Conservation (phyloP, 2,888 invertebrate genomes). For the Caenorhabditis afra region DNA sequence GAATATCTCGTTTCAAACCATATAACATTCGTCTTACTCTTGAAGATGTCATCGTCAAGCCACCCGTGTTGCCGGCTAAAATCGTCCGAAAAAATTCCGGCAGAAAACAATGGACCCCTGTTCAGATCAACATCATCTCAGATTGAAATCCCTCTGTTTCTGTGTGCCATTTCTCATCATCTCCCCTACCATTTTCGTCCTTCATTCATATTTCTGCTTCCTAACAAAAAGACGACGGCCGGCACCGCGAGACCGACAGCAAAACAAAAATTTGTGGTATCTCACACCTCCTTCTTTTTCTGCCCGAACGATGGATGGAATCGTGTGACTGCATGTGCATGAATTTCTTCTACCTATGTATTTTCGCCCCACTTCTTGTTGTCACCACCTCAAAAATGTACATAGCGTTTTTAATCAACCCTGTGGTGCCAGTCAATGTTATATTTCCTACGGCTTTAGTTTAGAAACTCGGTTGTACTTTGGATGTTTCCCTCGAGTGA, state of each 20-base stretch:
- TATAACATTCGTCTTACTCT: constrained; percentile 35
- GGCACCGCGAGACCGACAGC: too few relatives aligned
- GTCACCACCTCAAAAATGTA: constrained; percentile 7
- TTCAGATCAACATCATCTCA: constrained; percentile 17
- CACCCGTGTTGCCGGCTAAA: constrained; percentile 29
- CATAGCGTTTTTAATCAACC: constrained; percentile 6
- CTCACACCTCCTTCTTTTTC: too few relatives aligned
- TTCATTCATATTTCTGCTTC: neutral
- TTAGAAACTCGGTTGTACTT: constrained; percentile 31
- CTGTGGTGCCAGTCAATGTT: constrained; percentile 2
- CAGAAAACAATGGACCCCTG: constrained; percentile 27
- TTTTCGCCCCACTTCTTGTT: neutral
- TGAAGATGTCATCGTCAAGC: constrained; percentile 28
- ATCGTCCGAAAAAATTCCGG: neutral
- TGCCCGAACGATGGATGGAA: too few relatives aligned
- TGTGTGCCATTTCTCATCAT: neutral
- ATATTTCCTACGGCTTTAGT: neutral
- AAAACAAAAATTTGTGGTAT: too few relatives aligned
- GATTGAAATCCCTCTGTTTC: neutral
- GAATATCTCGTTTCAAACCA: constrained; percentile 16
- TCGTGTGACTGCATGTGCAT: neutral
- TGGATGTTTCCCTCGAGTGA: constrained; percentile 1
- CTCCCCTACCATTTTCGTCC: neutral
- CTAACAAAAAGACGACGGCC: too few relatives aligned
- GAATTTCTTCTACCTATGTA: neutral